Evolutionary conservation across 2,797 vertebrate species (phyloP).

Genomic region (Myiotriccus ornatus): DNA sequence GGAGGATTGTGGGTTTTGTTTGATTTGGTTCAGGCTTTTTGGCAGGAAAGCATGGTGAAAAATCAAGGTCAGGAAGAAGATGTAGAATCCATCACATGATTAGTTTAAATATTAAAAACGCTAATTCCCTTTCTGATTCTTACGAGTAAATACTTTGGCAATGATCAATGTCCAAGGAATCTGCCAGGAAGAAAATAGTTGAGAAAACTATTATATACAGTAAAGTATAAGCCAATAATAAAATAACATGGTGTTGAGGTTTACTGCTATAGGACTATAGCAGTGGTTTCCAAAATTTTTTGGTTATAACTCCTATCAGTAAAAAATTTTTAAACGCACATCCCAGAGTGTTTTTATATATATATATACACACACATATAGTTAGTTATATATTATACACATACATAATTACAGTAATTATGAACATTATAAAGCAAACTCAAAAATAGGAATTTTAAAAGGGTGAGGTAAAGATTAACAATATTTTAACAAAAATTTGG

Average conservation of each 20-base stretch:
- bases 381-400: not conserved
- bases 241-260: not conserved
- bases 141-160: not conserved
- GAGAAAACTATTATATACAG: not conserved
- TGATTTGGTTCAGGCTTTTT: not conserved
- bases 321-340: not conserved
- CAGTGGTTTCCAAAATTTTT: not conserved
- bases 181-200: not conserved
- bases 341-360: fast-evolving
- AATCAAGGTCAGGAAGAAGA: not conserved
- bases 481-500: not conserved
- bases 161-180: not conserved
- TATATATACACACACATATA: fast-evolving
- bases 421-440: not conserved
- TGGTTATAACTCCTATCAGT: fast-evolving
- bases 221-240: not conserved
- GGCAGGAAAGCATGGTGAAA: not conserved
- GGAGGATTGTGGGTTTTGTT: not conserved
- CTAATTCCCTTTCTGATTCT: not conserved
- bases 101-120: not conserved
- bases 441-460: not conserved
- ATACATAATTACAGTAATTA: not conserved
- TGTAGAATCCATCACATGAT: fast-evolving
- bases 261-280: not conserved
- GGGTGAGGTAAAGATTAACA: fast-evolving